These are phyloP conservation scores for Epistrophe grossulariae DNA, from an alignment of 2,888 invertebrate species.

Conservation along the genomic window DNA sequence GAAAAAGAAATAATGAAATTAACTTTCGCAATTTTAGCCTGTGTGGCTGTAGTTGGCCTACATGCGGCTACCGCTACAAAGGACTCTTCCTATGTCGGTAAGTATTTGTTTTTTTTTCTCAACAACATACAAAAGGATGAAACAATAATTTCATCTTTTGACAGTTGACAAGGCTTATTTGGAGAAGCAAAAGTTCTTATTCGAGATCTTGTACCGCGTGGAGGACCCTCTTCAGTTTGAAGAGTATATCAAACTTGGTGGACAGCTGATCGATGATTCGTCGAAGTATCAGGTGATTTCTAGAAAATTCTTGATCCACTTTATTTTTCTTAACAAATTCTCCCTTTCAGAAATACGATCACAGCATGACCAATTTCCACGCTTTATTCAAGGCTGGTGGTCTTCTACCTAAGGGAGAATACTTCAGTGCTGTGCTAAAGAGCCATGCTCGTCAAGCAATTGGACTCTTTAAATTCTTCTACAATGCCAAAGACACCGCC, in stretches of 20 bases:
- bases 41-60: constrained; percentile 80
- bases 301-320: constrained; percentile 78
- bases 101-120: neutral
- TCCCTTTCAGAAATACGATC: constrained; percentile 77
- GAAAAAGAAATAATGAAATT: constrained; percentile 79
- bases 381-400: constrained; percentile 81
- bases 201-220: constrained; percentile 79
- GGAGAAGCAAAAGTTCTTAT: constrained; percentile 79
- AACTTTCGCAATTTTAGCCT: constrained; percentile 80
- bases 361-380: constrained; percentile 80
- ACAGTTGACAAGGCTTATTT: constrained; percentile 79
- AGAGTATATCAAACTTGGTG: constrained; percentile 39
- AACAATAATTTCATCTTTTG: neutral
- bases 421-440: constrained; percentile 85
- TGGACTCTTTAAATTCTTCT: constrained; percentile 87
- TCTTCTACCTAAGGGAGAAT: constrained; percentile 85
- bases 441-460: constrained; percentile 85
- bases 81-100: constrained; percentile 29
- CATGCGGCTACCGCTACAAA: constrained; percentile 77
- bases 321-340: neutral
- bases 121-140: no score
- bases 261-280: constrained; percentile 52
- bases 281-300: constrained; percentile 83
- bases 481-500: constrained; percentile 89
- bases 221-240: constrained; percentile 74